Base-by-base conservation (phyloP, 2,113 vertebrate species). In the Cranoglanis bouderius region DNA sequence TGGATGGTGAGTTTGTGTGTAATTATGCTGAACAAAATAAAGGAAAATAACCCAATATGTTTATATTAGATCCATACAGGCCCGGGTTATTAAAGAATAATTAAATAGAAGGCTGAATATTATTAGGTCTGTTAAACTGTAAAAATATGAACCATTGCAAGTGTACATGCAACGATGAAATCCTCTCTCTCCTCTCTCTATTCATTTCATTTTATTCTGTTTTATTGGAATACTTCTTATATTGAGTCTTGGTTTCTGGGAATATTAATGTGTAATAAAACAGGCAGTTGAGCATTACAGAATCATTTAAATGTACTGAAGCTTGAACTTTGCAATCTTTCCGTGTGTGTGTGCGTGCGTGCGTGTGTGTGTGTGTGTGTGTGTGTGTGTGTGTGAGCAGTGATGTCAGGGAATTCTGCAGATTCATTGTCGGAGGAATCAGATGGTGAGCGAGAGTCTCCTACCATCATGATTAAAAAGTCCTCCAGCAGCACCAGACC, bases 351-450 rank as follows among this genome's bases (percentile, higher is more conserved):
- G 67, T 72, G 67, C 24, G 18, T 43, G 35, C 43, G 35, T 74
- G 6, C 40, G 18, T 74, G 18, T 75, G 38, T 75, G 72, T 40
- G 70, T 75, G 72, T 75, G 72, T 72, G 70, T 74, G 70, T 38
- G 72, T 75, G 72, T 75, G 72, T 43, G 35, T n/a, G 29, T 77
- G 59, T 49, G 29, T 86, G 16, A 80, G 55, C 90, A 96, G 95
- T 96, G n/a, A 95, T 96, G 95, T 96, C 96, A 19, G 95, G 95
- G 88, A 96, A 96, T 93, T 96, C 96, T 43, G 96, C 95, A 16
- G 95, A 96, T 93, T 96, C 96, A 0, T 94, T 92, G 90, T 96
- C 96, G 0, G 96, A 96, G 51, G 95, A 96, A 19, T 96, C 95
- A 2, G 95, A 96, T 2, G 93, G 92, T 35, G 96, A 96, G 89